Percentiles rank a stretch among this genome's conserved stretches.
Evolutionary conservation across 2,113 vertebrate species (phyloP).

Genomic region (Hydropotes inermis): DNA sequence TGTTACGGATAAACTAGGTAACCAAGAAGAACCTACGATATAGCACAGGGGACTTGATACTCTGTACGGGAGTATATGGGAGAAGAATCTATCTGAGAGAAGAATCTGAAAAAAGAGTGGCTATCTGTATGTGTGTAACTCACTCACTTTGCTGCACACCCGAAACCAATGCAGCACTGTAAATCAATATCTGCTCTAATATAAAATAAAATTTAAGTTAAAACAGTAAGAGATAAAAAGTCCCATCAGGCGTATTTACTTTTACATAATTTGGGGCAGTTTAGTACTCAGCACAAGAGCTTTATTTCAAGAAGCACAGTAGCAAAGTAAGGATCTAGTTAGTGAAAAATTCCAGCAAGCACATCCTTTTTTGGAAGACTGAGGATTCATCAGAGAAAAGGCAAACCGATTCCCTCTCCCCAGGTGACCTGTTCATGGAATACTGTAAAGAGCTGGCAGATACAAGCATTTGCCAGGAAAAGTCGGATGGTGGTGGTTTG

Average conservation of each 20-base stretch:
- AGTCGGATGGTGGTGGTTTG: background rate
- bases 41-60: background rate
- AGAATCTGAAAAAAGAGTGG: background rate
- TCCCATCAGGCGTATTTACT: background rate
- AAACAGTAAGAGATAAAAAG: background rate
- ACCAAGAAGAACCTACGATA: background rate
- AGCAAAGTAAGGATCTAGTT: background rate
- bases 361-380: background rate
- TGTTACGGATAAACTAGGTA: background rate
- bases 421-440: background rate
- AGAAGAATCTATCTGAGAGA: background rate
- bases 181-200: background rate
- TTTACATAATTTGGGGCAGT: background rate
- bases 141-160: background rate
- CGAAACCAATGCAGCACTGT: background rate
- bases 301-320: background rate
- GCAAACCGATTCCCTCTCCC: background rate
- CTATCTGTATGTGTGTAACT: no score
- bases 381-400: constrained; percentile 3
- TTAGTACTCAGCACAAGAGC: background rate
- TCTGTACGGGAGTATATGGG: background rate
- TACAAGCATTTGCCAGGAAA: background rate
- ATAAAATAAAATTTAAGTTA: background rate
- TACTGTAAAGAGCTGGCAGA: background rate
- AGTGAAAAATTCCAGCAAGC: background rate